Percentiles rank a stretch among this genome's conserved stretches.
Conservation (phyloP, 1,140 invertebrate genomes). For the Drosophila eugracilis region DNA sequence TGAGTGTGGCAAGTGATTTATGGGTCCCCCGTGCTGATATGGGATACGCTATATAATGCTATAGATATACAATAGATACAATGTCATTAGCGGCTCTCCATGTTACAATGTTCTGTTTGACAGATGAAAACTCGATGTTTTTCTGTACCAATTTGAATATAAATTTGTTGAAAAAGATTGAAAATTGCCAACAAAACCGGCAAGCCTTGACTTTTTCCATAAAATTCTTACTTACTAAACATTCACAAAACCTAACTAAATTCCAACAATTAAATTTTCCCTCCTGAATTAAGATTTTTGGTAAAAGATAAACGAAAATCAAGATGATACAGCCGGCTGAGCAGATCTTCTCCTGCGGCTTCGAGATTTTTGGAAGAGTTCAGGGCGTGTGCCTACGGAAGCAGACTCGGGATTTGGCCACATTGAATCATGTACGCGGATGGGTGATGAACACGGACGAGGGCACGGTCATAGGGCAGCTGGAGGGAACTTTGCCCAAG, state of each 20-base stretch:
- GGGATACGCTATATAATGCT: slow-evolving; percentile 46
- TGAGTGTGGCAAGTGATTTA: slow-evolving; percentile 69
- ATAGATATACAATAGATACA: slow-evolving; percentile 70
- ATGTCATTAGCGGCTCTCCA: slow-evolving; percentile 58
- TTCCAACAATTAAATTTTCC: not conserved
- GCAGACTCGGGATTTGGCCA: slow-evolving; percentile 87
- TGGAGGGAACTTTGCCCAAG: slow-evolving; percentile 87
- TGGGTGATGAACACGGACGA: slow-evolving; percentile 89
- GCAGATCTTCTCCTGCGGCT: slow-evolving; percentile 82
- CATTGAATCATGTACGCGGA: slow-evolving; percentile 86
- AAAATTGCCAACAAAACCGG: too few species aligned
- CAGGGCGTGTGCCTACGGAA: slow-evolving; percentile 87
- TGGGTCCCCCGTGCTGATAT: slow-evolving; percentile 74
- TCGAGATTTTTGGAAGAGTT: slow-evolving; percentile 87
- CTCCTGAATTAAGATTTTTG: not conserved
- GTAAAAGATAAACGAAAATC: not conserved
- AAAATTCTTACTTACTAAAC: not conserved
- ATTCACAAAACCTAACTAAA: slow-evolving; percentile 7
- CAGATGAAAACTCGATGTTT: not conserved
- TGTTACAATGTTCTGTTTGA: not conserved
- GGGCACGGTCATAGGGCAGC: slow-evolving; percentile 87
- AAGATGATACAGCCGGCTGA: slow-evolving; percentile 31
- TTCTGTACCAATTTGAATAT: slow-evolving; percentile 5
- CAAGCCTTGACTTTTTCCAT: too few species aligned
- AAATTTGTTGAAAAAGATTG: slow-evolving; percentile 12